Percentiles rank a stretch among this genome's conserved stretches.
phyloP scores from a whole-genome alignment of 1,140 invertebrate genomes.

The Drosophila dunni region DNA sequence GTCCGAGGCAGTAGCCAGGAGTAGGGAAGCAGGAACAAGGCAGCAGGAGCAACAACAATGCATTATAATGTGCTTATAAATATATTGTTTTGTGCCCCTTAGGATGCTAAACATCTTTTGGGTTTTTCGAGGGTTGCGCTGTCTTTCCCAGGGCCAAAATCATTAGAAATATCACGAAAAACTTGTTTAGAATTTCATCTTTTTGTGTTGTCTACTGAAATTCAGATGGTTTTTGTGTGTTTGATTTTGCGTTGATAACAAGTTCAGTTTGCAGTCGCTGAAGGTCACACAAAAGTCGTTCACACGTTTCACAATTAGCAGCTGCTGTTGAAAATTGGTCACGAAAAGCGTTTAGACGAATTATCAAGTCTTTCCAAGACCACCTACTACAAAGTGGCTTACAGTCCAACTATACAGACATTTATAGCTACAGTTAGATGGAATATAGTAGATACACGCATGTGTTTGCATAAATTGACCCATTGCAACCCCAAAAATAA shows the following conservation, averaged over 20 bases:
- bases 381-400: background rate
- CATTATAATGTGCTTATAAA: conserved; percentile 82
- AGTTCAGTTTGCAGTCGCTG: conserved; percentile 56
- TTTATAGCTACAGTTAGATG: background rate
- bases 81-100: conserved; percentile 36
- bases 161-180: conserved; percentile 48
- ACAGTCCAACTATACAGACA: background rate
- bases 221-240: conserved; percentile 40
- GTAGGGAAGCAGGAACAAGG: background rate
- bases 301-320: conserved; percentile 82
- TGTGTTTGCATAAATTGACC: conserved; percentile 51
- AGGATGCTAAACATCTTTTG: conserved; percentile 35
- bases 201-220: conserved; percentile 9
- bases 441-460: conserved; percentile 1
- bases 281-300: conserved; percentile 75
- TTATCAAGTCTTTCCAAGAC: conserved; percentile 7
- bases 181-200: conserved; percentile 69
- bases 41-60: conserved; percentile 61
- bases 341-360: background rate
- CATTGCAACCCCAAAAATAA: conserved; percentile 40
- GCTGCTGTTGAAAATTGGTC: conserved; percentile 60
- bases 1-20: background rate
- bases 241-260: conserved; percentile 69
- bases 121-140: conserved; percentile 61
- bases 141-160: conserved; percentile 56